Conservation (phyloP, 2,888 invertebrate species). For the Andrena bicolor region DNA sequence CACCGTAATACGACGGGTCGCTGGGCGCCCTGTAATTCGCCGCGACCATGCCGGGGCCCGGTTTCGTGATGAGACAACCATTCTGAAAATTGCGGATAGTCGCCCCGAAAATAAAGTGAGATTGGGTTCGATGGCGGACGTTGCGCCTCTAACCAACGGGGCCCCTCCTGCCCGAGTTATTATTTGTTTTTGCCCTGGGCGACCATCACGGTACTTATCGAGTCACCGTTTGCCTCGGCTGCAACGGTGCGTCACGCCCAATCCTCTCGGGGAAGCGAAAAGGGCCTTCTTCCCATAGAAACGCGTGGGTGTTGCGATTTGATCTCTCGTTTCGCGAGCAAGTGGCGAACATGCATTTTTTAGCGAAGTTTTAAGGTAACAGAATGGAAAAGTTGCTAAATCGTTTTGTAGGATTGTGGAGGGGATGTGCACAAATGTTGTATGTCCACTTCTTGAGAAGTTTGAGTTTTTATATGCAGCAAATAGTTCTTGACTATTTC, state of each 20-base stretch:
- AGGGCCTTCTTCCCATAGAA: conserved; percentile 32
- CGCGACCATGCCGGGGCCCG: conserved; percentile 58
- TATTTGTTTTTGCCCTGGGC: conserved; percentile 83
- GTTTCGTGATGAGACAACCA: conserved; percentile 83
- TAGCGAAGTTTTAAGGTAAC: neutral
- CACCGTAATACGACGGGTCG: conserved; percentile 84
- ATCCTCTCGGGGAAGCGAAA: conserved; percentile 57
- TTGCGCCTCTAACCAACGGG: conserved; percentile 64
- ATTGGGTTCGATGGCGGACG: conserved; percentile 65
- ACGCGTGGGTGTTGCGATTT: conserved; percentile 52
- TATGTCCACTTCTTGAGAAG: too few species aligned
- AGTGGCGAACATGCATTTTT: neutral
- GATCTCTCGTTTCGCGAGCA: neutral
- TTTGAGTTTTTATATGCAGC: too few species aligned
- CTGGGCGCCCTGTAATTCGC: conserved; percentile 84
- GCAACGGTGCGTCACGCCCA: conserved; percentile 75
- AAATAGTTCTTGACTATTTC: too few species aligned
- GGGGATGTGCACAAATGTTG: too few species aligned
- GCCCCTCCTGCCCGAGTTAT: conserved; percentile 76
- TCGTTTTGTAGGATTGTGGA: too few species aligned
- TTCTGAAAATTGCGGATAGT: conserved; percentile 83
- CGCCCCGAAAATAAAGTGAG: conserved; percentile 76
- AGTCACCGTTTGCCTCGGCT: conserved; percentile 74
- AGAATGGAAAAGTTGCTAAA: too few species aligned
- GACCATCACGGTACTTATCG: conserved; percentile 80